phyloP scores from a whole-genome alignment of 1,140 invertebrate genomes.

The Tetramorium parvispinum region DNA sequence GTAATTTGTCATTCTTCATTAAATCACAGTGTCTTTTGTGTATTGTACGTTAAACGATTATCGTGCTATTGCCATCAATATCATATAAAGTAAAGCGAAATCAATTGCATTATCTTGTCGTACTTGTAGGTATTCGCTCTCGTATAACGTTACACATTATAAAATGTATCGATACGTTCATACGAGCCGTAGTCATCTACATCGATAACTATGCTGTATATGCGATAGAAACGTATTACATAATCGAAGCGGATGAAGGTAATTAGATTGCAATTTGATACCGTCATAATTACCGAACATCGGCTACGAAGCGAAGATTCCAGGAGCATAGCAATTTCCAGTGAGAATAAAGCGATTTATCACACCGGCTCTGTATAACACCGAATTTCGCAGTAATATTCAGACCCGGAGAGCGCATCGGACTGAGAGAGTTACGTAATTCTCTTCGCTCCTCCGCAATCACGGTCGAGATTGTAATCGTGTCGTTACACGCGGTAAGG shows the following conservation, averaged over 20 bases:
- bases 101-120: neutral
- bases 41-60: neutral
- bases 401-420: constrained; percentile 19
- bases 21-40: neutral
- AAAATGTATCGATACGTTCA: constrained; percentile 19
- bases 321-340: constrained; percentile 11
- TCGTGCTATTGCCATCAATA: constrained; percentile 7
- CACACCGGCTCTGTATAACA: constrained; percentile 43
- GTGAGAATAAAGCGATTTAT: constrained; percentile 48
- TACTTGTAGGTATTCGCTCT: neutral
- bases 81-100: constrained; percentile 7
- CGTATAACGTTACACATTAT: neutral
- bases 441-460: constrained; percentile 48
- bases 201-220: constrained; percentile 5
- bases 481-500: constrained; percentile 58
- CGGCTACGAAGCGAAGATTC: constrained; percentile 25
- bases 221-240: constrained; percentile 21
- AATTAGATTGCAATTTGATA: constrained; percentile 49
- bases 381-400: constrained; percentile 60
- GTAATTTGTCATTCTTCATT: constrained; percentile 41
- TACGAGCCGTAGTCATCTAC: neutral
- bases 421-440: constrained; percentile 35
- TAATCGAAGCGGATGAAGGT: constrained; percentile 35
- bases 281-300: constrained; percentile 26
- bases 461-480: constrained; percentile 55